Base-by-base conservation (phyloP, 2,888 invertebrate genomes). In the Caenorhabditis angaria region DNA sequence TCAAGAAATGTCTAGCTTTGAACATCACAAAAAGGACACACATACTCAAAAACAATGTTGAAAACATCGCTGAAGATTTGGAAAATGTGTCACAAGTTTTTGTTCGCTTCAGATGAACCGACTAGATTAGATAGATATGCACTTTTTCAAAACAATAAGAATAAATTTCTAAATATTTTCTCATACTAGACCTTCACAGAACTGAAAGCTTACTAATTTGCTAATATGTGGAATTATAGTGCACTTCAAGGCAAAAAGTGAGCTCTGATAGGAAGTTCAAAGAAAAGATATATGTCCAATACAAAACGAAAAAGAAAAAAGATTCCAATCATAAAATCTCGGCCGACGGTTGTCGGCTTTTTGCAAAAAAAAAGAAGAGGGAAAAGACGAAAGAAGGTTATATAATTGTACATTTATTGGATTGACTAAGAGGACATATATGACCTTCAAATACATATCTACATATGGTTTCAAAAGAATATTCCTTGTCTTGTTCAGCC, bases 281-380 rank as follows among this genome's bases (percentile, higher is more conserved):
- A n/a, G n/a, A n/a, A n/a, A n/a, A n/a, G n/a, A n/a, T n/a, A n/a
- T n/a, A n/a, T n/a, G n/a, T n/a, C n/a, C n/a, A n/a, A n/a, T n/a
- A n/a, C n/a, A 12, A 41, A 41, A 41, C 14, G 18, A 41, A 10
- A 32, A 32, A 32, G 10, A 32, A 10, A 32, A 14, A 41, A 41
- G 41, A 41, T 41, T 41, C 41, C 41, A 41, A 41, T 41, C 41
- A 41, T 41, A 41, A 41, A 41, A 41, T 41, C 41, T 41, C 41
- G 41, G 14, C 14, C 41, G 18, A 41, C n/a, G n/a, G n/a, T n/a
- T 41, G 41, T 41, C 41, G 41, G 41, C 41, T 41, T 41, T 41
- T 41, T 41, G 41, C 6, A 12, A 12, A 14, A 41, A 41, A 41
- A 41, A 41, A 18, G 41, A 41, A 41, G n/a, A n/a, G n/a, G n/a